Conservation (phyloP, 2,888 invertebrate genomes). For the Nephrotoma guestfalica region DNA sequence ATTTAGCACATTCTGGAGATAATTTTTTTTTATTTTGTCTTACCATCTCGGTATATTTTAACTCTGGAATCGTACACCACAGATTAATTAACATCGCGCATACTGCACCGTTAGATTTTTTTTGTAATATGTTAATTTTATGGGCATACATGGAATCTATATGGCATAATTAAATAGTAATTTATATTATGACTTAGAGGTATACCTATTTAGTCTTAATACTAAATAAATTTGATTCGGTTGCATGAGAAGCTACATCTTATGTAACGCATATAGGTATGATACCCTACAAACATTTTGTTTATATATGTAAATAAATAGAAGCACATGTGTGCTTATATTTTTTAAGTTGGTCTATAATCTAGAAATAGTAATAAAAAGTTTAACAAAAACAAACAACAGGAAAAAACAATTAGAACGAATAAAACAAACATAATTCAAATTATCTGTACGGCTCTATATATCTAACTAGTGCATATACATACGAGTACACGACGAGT, state of each 20-base stretch:
- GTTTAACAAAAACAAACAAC: background rate
- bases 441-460: background rate
- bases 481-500: background rate
- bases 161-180: background rate
- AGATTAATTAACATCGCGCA: background rate
- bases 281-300: background rate
- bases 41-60: background rate
- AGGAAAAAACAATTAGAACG: background rate
- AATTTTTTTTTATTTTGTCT: background rate
- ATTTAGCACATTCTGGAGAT: background rate
- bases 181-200: background rate
- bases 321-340: background rate
- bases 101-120: background rate
- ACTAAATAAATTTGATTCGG: background rate
- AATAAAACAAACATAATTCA: background rate
- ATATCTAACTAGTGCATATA: background rate
- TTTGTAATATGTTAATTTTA: background rate
- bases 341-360: background rate
- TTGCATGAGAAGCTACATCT: background rate
- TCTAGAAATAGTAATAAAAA: background rate
- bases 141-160: background rate
- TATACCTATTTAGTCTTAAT: background rate
- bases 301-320: background rate
- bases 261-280: background rate
- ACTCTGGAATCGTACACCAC: background rate